Percentiles rank a stretch among this genome's conserved stretches.
phyloP scores from a whole-genome alignment of 2,888 invertebrate genomes.

The Drosophila testacea region DNA sequence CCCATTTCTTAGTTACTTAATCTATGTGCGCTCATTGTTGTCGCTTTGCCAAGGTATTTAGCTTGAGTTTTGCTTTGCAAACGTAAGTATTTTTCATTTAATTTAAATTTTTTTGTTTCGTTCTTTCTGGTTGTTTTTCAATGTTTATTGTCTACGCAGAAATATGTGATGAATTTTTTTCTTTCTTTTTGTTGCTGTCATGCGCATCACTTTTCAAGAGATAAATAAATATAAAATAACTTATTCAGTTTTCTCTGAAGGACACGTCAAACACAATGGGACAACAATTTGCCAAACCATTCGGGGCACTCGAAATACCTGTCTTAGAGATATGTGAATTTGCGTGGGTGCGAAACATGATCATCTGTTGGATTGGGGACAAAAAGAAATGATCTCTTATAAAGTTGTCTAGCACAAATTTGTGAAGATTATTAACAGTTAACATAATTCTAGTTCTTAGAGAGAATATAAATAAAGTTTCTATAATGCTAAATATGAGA shows the following conservation, averaged over 20 bases:
- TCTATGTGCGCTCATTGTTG: conserved; percentile 72
- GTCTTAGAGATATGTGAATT: conserved; percentile 20
- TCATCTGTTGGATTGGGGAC: conserved; percentile 6
- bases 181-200: conserved; percentile 60
- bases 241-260: conserved; percentile 64
- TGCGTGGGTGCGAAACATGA: conserved; percentile 65
- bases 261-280: conserved; percentile 72
- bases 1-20: conserved; percentile 73
- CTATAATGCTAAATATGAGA: not conserved
- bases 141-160: conserved; percentile 70
- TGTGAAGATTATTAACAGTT: not conserved
- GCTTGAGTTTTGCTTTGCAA: conserved; percentile 58
- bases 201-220: conserved; percentile 65
- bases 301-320: conserved; percentile 52
- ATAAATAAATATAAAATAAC: conserved; percentile 53
- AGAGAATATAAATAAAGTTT: not conserved
- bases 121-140: conserved; percentile 49
- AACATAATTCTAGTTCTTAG: not conserved
- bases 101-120: conserved; percentile 59
- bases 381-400: not conserved
- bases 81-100: conserved; percentile 70
- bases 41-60: conserved; percentile 79
- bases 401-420: not conserved
- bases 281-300: conserved; percentile 37
- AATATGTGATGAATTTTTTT: conserved; percentile 61